Evolutionary conservation across 2,888 invertebrate genomes (phyloP).

Genomic region (Erynnis tages): DNA sequence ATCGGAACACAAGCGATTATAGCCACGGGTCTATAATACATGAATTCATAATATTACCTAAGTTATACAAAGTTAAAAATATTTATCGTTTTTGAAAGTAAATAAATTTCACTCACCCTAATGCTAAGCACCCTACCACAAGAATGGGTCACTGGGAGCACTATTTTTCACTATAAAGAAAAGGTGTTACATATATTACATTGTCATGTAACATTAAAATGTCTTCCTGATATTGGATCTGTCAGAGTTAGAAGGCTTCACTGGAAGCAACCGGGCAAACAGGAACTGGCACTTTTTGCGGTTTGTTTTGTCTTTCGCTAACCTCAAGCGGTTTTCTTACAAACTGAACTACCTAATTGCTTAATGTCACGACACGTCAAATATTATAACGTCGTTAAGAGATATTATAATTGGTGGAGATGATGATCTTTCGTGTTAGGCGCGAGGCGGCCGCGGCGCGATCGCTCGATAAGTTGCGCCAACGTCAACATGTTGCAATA

Average conservation of each 20-base stretch:
- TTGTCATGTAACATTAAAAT: neutral
- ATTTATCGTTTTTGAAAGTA: too few relatives aligned
- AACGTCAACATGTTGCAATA: constrained; percentile 46
- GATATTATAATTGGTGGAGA: constrained; percentile 21
- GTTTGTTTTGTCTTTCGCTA: neutral
- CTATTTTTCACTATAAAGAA: neutral
- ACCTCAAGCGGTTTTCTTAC: neutral
- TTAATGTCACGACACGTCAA: constrained; percentile 10
- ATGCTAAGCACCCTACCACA: too few relatives aligned
- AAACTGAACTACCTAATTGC: constrained; percentile 4
- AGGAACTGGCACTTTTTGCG: neutral
- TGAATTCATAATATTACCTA: too few relatives aligned
- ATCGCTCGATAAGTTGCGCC: constrained; percentile 33
- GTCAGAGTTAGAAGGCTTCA: constrained; percentile 9
- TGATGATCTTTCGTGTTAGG: constrained; percentile 20
- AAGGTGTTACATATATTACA: neutral
- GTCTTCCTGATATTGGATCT: constrained; percentile 11
- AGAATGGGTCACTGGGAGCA: neutral
- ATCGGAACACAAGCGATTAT: too few relatives aligned
- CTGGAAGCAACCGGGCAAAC: neutral
- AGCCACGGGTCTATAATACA: too few relatives aligned
- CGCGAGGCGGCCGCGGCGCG: constrained; percentile 16
- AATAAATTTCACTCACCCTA: too few relatives aligned
- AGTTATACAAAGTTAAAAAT: too few relatives aligned
- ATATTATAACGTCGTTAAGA: constrained; percentile 7